These are phyloP conservation scores for Plusia festucae DNA, from an alignment of 2,888 invertebrate species.

Conservation along the genomic window DNA sequence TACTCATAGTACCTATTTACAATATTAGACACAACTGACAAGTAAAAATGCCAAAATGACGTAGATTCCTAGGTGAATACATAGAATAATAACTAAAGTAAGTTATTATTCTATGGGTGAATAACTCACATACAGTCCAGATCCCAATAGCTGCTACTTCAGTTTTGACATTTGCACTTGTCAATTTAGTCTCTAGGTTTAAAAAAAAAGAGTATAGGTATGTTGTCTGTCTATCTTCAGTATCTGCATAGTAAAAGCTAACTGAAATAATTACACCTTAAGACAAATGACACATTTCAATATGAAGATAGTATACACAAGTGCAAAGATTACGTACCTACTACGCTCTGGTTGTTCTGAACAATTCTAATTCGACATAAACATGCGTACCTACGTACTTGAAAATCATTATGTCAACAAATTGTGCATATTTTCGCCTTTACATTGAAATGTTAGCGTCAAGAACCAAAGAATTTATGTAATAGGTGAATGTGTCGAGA, in stretches of 20 bases:
- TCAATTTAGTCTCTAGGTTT: too few relatives aligned
- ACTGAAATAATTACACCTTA: neutral
- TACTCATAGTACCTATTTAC: too few relatives aligned
- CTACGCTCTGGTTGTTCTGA: conserved; percentile 46
- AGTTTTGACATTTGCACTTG: too few relatives aligned
- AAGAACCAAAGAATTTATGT: conserved; percentile 49
- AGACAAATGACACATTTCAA: neutral
- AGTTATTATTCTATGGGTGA: too few relatives aligned
- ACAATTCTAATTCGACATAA: conserved; percentile 45
- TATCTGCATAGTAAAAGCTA: neutral
- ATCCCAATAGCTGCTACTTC: too few relatives aligned
- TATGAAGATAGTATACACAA: conserved; percentile 46
- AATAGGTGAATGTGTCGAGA: conserved; percentile 38
- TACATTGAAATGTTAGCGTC: conserved; percentile 24
- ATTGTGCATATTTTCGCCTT: conserved; percentile 42
- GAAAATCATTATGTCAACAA: conserved; percentile 38
- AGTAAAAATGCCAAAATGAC: too few relatives aligned
- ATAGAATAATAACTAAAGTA: too few relatives aligned
- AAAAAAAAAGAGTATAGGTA: too few relatives aligned
- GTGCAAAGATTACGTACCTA: conserved; percentile 26
- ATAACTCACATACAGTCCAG: too few relatives aligned
- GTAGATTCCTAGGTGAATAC: too few relatives aligned
- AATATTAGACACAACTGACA: too few relatives aligned
- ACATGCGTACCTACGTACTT: conserved; percentile 20
- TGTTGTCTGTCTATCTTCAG: neutral